Evolutionary conservation across 2,113 vertebrate species (phyloP), one percentile per base, ranked within the genome.

Genomic region (Motacilla tschutschensis): DNA sequence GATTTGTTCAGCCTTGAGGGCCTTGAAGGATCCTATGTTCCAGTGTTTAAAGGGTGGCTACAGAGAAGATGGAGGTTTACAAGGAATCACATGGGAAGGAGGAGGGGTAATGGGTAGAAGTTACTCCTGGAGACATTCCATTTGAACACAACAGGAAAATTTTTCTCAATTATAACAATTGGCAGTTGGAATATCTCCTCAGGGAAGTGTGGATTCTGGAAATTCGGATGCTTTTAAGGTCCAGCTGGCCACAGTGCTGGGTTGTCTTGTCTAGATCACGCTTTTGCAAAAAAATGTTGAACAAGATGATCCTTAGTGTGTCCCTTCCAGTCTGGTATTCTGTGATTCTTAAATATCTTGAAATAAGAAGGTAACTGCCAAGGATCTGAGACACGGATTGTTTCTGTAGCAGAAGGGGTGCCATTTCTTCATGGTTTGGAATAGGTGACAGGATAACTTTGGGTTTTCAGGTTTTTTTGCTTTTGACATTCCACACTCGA

Each of bases 181-280:
- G 33, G 41, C 48, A 31, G 16, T 70, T 63, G 41, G 26, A 70
- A 6, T 63, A 63, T 70, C 20, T 48, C 47, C 26, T 35, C 17
- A 21, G 57, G 21, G 25, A 63, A 55, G 9, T 63, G 41, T 77
- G 35, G 31, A 63, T 70, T 55, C 25, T 41, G 21, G 35, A 85
- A 18, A 8, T 77, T 67, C 9, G 24, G 14, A 24, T 5, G 8
- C 8, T 78, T 40, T 7, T 19, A 48, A 78, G 26, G 43, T 70
- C 26, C 26, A 55, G 4, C 35, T 70, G 35, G 21, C 36, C 6
- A 19, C 1, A 0, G 15, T 55, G 21, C 26, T 62, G 26, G 2
- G 4, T 41, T 0, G 0, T 63, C 36, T 50, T 57, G 14, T 50
- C 50, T 38, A 63, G 26, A 43, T 22, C 18, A 36, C 4, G 1